Evolutionary conservation across 2,888 invertebrate species (phyloP).

Genomic region (Melanostoma mellinum): DNA sequence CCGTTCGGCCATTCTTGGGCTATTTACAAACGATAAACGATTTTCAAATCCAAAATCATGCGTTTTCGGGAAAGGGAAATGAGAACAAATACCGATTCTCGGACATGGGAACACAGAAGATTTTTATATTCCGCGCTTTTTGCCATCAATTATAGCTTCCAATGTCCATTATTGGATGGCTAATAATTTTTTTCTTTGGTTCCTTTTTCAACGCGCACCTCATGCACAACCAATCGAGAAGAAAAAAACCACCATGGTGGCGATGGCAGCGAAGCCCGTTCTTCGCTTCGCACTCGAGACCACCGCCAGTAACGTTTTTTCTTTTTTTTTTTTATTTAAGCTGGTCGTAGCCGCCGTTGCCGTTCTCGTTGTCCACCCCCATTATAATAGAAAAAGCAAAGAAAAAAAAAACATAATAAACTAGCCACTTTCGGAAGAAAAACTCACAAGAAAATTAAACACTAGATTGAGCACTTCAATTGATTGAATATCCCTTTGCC

Average conservation of each 20-base stretch:
- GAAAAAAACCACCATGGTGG: constrained; percentile 67
- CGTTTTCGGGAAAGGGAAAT: constrained; percentile 11
- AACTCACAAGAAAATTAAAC: constrained; percentile 48
- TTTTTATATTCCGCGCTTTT: constrained; percentile 66
- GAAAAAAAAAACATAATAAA: constrained; percentile 8
- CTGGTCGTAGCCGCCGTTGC: constrained; percentile 31
- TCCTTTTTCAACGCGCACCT: constrained; percentile 53
- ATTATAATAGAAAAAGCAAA: constrained; percentile 45
- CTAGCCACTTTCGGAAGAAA: constrained; percentile 19
- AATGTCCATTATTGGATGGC: constrained; percentile 49
- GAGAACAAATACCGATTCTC: constrained; percentile 35
- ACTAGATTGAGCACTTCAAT: constrained; percentile 47
- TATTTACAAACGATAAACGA: constrained; percentile 57
- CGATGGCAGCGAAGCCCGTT: constrained; percentile 62
- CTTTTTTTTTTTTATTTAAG: constrained; percentile 51
- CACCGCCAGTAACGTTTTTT: constrained; percentile 64
- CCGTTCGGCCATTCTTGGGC: constrained; percentile 51
- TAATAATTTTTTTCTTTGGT: constrained; percentile 22
- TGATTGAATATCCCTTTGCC: constrained; percentile 49
- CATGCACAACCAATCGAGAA: constrained; percentile 45
- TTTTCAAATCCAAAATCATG: constrained; percentile 27
- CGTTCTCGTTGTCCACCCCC: constrained; percentile 63
- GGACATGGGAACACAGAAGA: constrained; percentile 46
- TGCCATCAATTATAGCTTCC: constrained; percentile 55
- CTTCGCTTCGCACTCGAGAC: constrained; percentile 54